Percentiles rank a stretch among this genome's conserved stretches.
phyloP scores from a whole-genome alignment of 2,888 invertebrate genomes.

The Drosophila differens region DNA sequence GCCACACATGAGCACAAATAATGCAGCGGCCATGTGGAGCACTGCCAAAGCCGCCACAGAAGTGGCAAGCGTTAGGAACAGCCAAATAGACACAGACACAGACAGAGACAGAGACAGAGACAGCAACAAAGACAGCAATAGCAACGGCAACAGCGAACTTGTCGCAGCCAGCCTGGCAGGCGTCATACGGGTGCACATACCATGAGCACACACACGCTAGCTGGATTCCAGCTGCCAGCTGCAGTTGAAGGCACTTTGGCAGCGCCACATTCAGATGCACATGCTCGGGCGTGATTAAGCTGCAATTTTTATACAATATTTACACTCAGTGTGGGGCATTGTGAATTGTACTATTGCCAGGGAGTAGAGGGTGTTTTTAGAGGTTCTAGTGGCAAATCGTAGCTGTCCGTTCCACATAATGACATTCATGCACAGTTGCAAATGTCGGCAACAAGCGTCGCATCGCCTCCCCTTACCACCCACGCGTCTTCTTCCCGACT shows the following conservation, averaged over 20 bases:
- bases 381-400: slow-evolving; percentile 14
- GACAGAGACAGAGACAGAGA: not conserved
- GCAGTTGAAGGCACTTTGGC: slow-evolving; percentile 70
- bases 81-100: not conserved
- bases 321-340: slow-evolving; percentile 44
- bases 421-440: slow-evolving; percentile 70
- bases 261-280: slow-evolving; percentile 54
- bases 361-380: not conserved
- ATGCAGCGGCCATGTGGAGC: slow-evolving; percentile 74
- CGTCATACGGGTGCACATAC: slow-evolving; percentile 60
- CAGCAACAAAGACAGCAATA: slow-evolving; percentile 3
- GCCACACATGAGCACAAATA: slow-evolving; percentile 75
- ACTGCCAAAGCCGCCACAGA: slow-evolving; percentile 65
- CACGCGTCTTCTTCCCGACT: slow-evolving; percentile 37
- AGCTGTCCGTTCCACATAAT: slow-evolving; percentile 60
- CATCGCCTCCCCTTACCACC: not conserved
- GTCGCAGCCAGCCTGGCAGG: slow-evolving; percentile 67
- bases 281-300: slow-evolving; percentile 73
- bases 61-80: slow-evolving; percentile 31
- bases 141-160: slow-evolving; percentile 47
- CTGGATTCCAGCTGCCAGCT: slow-evolving; percentile 44
- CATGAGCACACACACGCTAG: slow-evolving; percentile 43
- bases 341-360: slow-evolving; percentile 17
- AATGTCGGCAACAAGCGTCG: slow-evolving; percentile 52
- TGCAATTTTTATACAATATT: slow-evolving; percentile 78